Conservation (phyloP, 2,113 vertebrate genomes). For the Siniperca chuatsi region DNA sequence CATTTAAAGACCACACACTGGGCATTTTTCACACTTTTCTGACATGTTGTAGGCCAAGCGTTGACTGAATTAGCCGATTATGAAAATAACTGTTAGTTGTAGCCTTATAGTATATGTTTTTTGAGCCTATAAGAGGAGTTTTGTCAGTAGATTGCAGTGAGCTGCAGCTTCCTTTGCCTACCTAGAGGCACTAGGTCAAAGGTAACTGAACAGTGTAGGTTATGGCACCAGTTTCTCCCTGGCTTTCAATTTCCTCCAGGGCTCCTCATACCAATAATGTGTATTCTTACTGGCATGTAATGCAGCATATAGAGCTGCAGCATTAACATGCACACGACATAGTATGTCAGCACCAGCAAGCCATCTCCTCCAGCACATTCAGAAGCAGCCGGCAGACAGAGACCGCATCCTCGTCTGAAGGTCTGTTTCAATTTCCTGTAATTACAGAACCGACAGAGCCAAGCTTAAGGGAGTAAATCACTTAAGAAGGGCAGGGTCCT, state of each 20-base stretch:
- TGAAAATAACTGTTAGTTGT: neutral
- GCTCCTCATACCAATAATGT: neutral
- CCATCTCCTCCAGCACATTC: neutral
- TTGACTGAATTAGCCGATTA: too few species aligned
- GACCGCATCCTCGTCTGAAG: slow-evolving; percentile 19
- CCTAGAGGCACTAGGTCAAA: neutral
- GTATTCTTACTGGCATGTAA: slow-evolving; percentile 4
- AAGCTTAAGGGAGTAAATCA: slow-evolving; percentile 72
- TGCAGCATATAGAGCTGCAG: neutral
- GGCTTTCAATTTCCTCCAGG: neutral
- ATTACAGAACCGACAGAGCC: slow-evolving; percentile 65
- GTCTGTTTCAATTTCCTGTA: slow-evolving; percentile 72
- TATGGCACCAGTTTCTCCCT: neutral
- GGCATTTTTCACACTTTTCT: neutral
- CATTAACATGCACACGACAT: slow-evolving; percentile 11
- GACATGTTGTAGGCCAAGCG: too few species aligned
- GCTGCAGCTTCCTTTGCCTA: neutral
- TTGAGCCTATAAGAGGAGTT: neutral
- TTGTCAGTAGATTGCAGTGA: neutral
- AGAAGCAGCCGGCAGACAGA: neutral
- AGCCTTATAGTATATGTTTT: neutral
- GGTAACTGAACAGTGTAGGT: neutral
- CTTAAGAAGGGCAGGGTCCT: slow-evolving; percentile 73
- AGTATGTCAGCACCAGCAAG: neutral
- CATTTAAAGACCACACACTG: neutral